Evolutionary conservation across 1,140 invertebrate genomes (phyloP).

Genomic region (Belonocnema kinseyi): DNA sequence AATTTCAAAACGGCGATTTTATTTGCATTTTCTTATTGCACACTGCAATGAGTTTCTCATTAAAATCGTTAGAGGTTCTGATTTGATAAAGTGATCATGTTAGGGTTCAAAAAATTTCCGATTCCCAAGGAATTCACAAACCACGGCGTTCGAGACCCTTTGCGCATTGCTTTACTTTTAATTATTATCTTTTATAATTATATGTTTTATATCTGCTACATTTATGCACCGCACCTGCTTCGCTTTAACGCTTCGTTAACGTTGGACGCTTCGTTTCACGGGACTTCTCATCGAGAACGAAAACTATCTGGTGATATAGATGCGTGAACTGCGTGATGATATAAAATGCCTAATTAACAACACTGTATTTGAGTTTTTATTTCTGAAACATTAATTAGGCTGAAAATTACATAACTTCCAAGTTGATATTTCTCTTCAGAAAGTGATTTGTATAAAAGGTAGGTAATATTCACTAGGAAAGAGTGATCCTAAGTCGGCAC

Average conservation of each 20-base stretch:
- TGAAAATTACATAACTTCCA: background rate
- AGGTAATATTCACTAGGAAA: too few relatives aligned
- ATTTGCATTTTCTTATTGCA: too few relatives aligned
- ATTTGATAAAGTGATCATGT: conserved; percentile 11
- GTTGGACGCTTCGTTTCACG: conserved; percentile 63
- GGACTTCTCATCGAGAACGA: conserved; percentile 50
- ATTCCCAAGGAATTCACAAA: conserved; percentile 6
- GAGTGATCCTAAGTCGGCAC: too few relatives aligned
- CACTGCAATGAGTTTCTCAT: background rate
- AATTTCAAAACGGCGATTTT: background rate
- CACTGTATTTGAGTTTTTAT: background rate
- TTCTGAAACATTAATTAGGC: background rate
- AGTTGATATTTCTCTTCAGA: background rate
- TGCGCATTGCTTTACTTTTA: conserved; percentile 19
- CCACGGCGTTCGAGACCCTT: conserved; percentile 1
- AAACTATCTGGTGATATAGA: conserved; percentile 4
- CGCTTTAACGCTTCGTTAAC: conserved; percentile 74
- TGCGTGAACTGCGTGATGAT: background rate
- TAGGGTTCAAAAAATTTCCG: background rate
- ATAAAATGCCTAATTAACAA: conserved; percentile 13
- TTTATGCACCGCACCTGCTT: conserved; percentile 66
- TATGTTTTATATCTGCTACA: conserved; percentile 60
- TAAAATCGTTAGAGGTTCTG: background rate
- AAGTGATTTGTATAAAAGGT: too few relatives aligned
- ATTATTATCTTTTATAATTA: conserved; percentile 62